These are phyloP conservation scores for Lontra canadensis DNA, from an alignment of 2,113 vertebrate genomes.

Conservation along the genomic window DNA sequence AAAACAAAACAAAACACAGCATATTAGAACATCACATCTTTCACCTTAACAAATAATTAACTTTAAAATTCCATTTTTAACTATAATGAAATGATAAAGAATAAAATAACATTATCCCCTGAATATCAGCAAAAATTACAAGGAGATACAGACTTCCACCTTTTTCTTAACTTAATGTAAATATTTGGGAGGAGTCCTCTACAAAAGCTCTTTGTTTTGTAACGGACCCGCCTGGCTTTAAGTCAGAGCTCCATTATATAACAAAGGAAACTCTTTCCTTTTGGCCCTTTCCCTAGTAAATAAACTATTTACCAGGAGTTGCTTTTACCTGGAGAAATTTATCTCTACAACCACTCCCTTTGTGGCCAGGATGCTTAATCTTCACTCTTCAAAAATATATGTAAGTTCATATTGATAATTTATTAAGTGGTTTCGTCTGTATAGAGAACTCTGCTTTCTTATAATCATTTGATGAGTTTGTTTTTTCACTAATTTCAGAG, in stretches of 20 bases:
- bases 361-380: not conserved
- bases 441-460: not conserved
- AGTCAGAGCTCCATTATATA: constrained; percentile 59
- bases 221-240: constrained; percentile 47
- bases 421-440: not conserved
- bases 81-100: constrained; percentile 16
- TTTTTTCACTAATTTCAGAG: not conserved
- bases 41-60: constrained; percentile 31
- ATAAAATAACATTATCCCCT: constrained; percentile 7
- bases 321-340: constrained; percentile 43
- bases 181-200: constrained; percentile 48
- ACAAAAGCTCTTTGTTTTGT: constrained; percentile 59
- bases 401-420: not conserved
- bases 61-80: constrained; percentile 22
- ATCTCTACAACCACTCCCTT: not conserved
- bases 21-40: not conserved
- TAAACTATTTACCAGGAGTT: constrained; percentile 59
- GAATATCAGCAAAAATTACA: not conserved
- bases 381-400: not conserved
- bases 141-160: not conserved
- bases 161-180: constrained; percentile 58
- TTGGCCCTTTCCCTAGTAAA: constrained; percentile 61
- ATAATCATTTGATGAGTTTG: not conserved
- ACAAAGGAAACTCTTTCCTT: constrained; percentile 69
- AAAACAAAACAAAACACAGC: not conserved